phyloP scores from a whole-genome alignment of 2,113 vertebrate genomes.

The Hippocampus guttulatus region DNA sequence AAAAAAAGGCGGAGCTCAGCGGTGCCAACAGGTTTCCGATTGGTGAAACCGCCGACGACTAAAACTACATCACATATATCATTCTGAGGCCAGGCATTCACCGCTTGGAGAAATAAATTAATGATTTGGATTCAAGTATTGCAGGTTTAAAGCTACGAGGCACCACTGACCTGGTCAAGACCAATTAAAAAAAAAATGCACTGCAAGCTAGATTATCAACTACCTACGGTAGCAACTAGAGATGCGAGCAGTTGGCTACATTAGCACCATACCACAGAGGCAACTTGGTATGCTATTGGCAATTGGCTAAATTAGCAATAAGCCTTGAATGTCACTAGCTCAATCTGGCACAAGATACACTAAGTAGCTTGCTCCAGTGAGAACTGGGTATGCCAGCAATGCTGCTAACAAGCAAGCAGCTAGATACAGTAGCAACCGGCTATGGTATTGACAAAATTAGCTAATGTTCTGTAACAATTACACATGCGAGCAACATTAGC shows the following conservation, averaged over 20 bases:
- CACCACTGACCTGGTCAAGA: not conserved
- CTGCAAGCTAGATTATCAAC: not conserved
- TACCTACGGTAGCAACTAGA: not conserved
- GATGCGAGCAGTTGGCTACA: not conserved
- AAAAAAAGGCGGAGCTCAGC: slow-evolving; percentile 9
- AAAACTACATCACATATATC: slow-evolving; percentile 19
- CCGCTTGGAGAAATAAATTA: slow-evolving; percentile 54
- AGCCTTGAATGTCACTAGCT: no score
- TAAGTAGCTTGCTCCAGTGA: no score
- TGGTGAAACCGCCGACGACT: slow-evolving; percentile 5
- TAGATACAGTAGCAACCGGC: no score
- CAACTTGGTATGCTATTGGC: not conserved
- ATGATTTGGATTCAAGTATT: slow-evolving; percentile 70
- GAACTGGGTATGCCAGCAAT: no score
- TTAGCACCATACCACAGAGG: not conserved
- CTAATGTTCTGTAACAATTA: no score
- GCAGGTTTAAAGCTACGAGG: slow-evolving; percentile 67
- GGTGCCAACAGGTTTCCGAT: slow-evolving; percentile 5
- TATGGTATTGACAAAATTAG: no score
- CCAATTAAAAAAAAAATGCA: not conserved
- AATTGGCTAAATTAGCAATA: no score
- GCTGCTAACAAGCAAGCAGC: no score
- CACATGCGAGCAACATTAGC: no score
- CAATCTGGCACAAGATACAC: no score
- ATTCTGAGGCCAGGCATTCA: slow-evolving; percentile 36